These are phyloP conservation scores for Hylia prasina DNA, from an alignment of 2,113 vertebrate species.

Conservation along the genomic window DNA sequence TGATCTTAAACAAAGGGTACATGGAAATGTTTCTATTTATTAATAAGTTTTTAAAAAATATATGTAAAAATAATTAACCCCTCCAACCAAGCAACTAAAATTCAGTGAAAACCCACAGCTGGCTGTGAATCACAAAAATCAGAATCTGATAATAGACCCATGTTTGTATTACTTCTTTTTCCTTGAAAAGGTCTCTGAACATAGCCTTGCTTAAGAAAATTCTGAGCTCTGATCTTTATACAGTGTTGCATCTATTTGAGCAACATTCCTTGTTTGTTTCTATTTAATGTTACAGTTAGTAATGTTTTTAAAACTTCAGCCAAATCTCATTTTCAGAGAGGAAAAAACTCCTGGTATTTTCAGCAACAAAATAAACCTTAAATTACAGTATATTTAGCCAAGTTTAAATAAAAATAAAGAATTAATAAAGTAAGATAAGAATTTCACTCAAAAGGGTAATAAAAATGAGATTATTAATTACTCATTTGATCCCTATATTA, in stretches of 20 bases:
- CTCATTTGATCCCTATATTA: neutral
- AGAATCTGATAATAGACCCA: neutral
- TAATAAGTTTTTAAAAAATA: neutral
- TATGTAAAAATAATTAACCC: neutral
- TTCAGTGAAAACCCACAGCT: neutral
- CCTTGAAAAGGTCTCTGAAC: neutral
- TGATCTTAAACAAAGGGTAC: neutral
- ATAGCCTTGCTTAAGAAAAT: neutral
- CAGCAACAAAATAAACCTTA: neutral
- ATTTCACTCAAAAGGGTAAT: neutral
- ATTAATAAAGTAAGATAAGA: neutral
- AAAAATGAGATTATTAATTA: neutral
- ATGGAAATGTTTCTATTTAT: neutral
- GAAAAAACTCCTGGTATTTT: neutral
- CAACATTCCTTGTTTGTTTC: neutral
- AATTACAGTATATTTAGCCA: neutral
- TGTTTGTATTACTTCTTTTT: neutral
- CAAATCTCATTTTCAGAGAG: neutral
- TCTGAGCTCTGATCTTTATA: neutral
- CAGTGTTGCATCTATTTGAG: neutral
- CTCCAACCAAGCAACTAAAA: fast-evolving
- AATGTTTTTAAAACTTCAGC: neutral
- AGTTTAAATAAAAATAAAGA: neutral
- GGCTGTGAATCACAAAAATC: neutral
- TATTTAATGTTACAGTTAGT: neutral